Base-by-base conservation (phyloP, 2,888 invertebrate genomes). In the Abrostola tripartita region DNA sequence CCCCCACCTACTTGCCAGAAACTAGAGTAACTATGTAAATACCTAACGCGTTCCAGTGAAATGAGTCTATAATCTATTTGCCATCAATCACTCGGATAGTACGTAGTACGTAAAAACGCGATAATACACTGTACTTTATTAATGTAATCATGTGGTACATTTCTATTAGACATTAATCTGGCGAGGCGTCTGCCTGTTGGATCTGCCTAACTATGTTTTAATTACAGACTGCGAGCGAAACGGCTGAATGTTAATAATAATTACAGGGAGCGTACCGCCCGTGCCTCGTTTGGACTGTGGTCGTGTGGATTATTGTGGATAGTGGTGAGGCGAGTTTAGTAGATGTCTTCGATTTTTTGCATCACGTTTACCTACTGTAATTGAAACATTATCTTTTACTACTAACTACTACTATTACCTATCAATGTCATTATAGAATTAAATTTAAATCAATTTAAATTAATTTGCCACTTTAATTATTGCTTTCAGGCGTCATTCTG, bases 161-260 rank as follows among this genome's bases (percentile, higher is more conserved):
- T 92, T 93, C 92, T 93, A 93, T 93, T 93, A 93, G 83, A 83
- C 90, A 92, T 92, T 90, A 90, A 90, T 91, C 90, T 89, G 86
- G 85, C 86, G 86, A 88, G 86, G 88, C 84, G 81, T 74, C 76
- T 69, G 78, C 81, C 83, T 81, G 82, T 81, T 84, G 85, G 79
- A 35, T 24, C 49, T 56, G 78, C 85, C 88, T 94, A 94, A 94
- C 92, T 93, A 94, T 91, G 89, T 93, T 94, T 93, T 94, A 94
- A 94, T 94, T 94, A 91, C 85, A 81, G 87, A 81, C 86, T 83
- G 83, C 85, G 82, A 84, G 86, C 86, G 83, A 85, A 87, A 89
- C 87, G 83, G 84, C 87, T 87, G 85, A 84, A 86, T 85, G 89
- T 85, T 87, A 81, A 78, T 87, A 84, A 91, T 93, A 92, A 93